Evolutionary conservation across 2,797 vertebrate genomes (phyloP).

Genomic region (Dromococcyx pavoninus): DNA sequence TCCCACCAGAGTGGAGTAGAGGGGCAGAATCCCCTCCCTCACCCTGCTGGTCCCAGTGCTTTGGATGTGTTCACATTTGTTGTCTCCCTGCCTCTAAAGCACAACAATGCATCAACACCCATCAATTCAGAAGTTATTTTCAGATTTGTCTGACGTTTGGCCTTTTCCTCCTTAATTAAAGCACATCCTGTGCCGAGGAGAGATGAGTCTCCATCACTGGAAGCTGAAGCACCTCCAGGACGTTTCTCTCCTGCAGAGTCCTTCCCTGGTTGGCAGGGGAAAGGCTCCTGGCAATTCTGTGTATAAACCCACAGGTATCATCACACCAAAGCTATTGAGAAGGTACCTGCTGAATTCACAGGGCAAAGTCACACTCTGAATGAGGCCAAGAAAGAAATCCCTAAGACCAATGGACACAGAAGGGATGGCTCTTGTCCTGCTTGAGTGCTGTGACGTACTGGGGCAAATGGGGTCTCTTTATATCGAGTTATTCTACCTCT

Average conservation of each 20-base stretch:
- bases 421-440: background rate
- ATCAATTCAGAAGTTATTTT: background rate
- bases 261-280: background rate
- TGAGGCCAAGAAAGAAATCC: background rate
- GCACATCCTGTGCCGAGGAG: background rate
- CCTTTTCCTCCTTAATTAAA: background rate
- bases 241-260: background rate
- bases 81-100: background rate
- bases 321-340: background rate
- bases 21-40: too few relatives aligned
- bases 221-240: background rate
- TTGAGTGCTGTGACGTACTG: background rate
- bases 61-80: background rate
- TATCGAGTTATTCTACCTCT: fast-evolving
- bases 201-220: background rate
- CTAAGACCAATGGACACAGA: background rate
- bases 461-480: background rate
- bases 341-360: background rate
- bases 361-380: background rate
- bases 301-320: background rate
- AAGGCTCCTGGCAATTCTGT: background rate
- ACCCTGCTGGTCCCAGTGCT: too few relatives aligned
- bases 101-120: background rate
- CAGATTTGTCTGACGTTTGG: background rate
- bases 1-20: too few relatives aligned